Base-by-base conservation (phyloP, 2,797 vertebrate genomes). In the Macroramphosus scolopax region DNA sequence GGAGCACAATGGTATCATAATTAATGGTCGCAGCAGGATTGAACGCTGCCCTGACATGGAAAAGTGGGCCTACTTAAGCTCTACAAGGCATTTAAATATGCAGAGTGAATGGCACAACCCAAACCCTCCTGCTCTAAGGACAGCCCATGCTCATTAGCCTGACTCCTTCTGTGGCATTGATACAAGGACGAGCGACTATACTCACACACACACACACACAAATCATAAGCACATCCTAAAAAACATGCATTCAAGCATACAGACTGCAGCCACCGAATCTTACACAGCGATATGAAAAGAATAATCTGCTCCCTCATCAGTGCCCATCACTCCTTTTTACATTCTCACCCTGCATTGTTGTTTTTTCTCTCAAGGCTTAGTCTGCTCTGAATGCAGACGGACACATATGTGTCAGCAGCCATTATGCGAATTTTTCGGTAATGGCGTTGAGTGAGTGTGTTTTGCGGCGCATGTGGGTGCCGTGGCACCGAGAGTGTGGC, bases 1-100 rank as follows among this genome's bases (percentile, higher is more conserved):
- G 80, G 83, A 88, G 85, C 88, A 90, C 89, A 91, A 91, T 87
- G 85, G 84, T 86, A 86, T 88, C 83, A 89, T 91, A 91, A 91
- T 91, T 91, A 91, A 89, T 88, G 87, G 89, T 85, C 85, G 77
- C 86, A 87, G 86, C 87, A 88, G 88, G 89, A 88, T 86, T 87
- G 84, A 88, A 83, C 74, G 63, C 80, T 86, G 85, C 85, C 87
- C 88, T 89, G 87, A 90, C 89, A 87, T 85, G 82, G 83, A 85
- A 87, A 85, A 87, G 83, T 82, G 84, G 82, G 84, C 75, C 85
- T 86, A 78, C 87, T 89, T 87, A 88, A 87, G 87, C 88, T 89
- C 81, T 85, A 89, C 83, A 89, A 87, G 79, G 84, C 80, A 76
- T 87, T 86, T 86, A 86, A 87, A 89, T 81, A 88, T 88, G 85